phyloP scores from a whole-genome alignment of 2,113 vertebrate genomes.

The Trachemys scripta region DNA sequence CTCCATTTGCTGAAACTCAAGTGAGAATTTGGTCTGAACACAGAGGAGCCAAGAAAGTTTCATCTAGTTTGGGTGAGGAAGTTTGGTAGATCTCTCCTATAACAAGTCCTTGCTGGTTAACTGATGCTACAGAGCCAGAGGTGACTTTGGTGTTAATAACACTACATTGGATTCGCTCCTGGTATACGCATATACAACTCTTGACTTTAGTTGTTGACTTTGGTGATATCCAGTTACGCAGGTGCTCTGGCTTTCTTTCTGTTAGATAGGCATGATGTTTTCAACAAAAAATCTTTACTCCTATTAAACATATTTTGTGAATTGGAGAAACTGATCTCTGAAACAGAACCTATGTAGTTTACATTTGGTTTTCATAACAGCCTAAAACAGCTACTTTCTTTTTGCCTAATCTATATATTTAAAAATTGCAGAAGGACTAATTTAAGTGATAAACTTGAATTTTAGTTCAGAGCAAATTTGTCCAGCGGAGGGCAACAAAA shows the following conservation, averaged over 20 bases:
- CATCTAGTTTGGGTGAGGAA: constrained; percentile 22
- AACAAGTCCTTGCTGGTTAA: not conserved
- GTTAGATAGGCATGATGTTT: accelerated
- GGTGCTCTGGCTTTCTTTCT: not conserved
- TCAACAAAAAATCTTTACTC: not conserved
- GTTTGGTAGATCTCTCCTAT: not conserved
- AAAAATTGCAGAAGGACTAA: not conserved
- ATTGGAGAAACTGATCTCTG: not conserved
- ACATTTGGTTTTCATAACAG: accelerated
- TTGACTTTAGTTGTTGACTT: not conserved
- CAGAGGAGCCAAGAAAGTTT: constrained; percentile 16
- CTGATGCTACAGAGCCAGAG: not conserved
- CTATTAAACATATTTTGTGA: not conserved
- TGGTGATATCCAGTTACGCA: not conserved
- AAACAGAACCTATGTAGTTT: not conserved
- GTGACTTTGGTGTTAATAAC: not conserved
- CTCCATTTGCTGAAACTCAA: constrained; percentile 6
- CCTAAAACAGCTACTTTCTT: not conserved
- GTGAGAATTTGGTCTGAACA: not conserved
- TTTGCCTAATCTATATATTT: not conserved
- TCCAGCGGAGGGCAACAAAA: no score
- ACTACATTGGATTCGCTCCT: not conserved
- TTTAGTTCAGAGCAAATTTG: not conserved
- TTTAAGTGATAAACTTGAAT: not conserved
- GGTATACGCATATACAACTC: not conserved